Base-by-base conservation (phyloP, 2,888 invertebrate genomes). In the Ommatoiulus sabulosus region DNA sequence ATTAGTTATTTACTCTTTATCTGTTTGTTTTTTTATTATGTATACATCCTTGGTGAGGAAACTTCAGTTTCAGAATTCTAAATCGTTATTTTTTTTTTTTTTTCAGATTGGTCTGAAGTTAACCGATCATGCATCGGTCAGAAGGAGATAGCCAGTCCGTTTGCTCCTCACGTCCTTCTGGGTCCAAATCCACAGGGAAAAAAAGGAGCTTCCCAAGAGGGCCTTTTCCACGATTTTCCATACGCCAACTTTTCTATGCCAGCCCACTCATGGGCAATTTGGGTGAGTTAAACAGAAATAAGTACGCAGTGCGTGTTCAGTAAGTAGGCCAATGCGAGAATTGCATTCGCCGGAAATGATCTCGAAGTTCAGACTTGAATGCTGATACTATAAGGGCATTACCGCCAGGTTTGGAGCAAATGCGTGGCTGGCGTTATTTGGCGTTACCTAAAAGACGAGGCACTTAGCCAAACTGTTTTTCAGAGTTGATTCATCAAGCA, bases 161-260 rank as follows among this genome's bases (percentile, higher is more conserved):
- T n/a, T 88, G 88, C 44, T 88, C 88, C 17, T 80, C 80, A 44
- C 43, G 88, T n/a, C 88, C 88, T 88, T 88, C 88, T 12, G 88
- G 44, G 10, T 80, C 72, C 46, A 72, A 44, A 10, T n/a, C 46
- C 3, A 24, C 43, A 44, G 86, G 86, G 24, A 89, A 89, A 46
- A 89, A 89, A 44, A 80, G 89, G 48, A 87, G 88, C 84, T 86
- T 86, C 24, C 80, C 80, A 10, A 35, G 80, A 80, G 80, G 80
- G 12, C 80, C 80, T 35, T 89, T 89, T 43, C 63, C 87, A n/a
- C n/a, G 95, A 91, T 95, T 95, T 94, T 96, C 96, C 35, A 92
- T 96, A 80, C 94, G 96, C 86, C 94, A 95, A 90, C 93, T 96
- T 90, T 94, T 96, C 89, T 95, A 96, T 89, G 95, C 95, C 91